A percentile compares a stretch with the other conserved stretches of the same genome.
phyloP scores from a whole-genome alignment of 2,797 vertebrate genomes.

The Coluber constrictor region DNA sequence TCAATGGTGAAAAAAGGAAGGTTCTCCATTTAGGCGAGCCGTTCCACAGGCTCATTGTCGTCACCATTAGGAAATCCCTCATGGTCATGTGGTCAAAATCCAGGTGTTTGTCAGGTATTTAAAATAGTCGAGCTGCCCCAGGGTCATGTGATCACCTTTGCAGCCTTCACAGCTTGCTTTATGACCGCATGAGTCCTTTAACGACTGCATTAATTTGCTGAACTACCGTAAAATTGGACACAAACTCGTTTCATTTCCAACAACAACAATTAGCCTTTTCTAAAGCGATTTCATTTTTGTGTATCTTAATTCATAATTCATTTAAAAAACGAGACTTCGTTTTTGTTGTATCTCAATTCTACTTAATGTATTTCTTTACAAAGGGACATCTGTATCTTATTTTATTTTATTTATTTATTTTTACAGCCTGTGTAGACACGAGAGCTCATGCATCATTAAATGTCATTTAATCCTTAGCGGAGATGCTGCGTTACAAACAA shows the following conservation, averaged over 20 bases:
- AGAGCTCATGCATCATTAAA: conserved; percentile 9
- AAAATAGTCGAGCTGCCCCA: neutral
- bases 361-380: neutral
- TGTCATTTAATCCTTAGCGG: neutral
- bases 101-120: neutral
- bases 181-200: neutral
- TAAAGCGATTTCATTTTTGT: no score
- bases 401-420: neutral
- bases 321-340: neutral
- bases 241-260: neutral
- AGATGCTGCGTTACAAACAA: neutral
- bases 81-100: neutral
- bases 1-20: no score
- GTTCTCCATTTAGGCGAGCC: no score
- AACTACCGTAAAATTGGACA: neutral
- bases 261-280: no score
- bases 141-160: neutral
- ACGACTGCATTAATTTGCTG: neutral
- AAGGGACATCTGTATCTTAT: neutral
- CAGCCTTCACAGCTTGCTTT: neutral
- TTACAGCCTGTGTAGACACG: neutral
- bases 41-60: no score
- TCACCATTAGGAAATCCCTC: no score
- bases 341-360: neutral
- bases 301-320: no score